phyloP scores from a whole-genome alignment of 2,888 invertebrate species.

The Fragum whitleyi region DNA sequence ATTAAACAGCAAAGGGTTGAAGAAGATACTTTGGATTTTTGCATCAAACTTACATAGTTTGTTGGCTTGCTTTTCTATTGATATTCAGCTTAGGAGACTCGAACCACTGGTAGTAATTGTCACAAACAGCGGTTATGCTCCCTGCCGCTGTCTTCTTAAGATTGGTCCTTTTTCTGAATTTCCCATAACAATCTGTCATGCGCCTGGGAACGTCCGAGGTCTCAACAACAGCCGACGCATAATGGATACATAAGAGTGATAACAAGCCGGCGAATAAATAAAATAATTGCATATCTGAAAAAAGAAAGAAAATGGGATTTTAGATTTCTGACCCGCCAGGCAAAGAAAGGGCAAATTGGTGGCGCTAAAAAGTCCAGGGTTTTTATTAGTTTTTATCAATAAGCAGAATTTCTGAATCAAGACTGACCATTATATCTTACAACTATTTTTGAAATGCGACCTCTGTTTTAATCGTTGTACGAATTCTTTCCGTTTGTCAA shows the following conservation, averaged over 20 bases:
- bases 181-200: conserved; percentile 38
- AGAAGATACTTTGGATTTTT: no score
- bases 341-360: no score
- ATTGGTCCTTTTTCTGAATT: conserved; percentile 21
- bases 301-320: neutral
- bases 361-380: no score
- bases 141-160: conserved; percentile 8
- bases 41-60: conserved; percentile 39
- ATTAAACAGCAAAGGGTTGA: no score
- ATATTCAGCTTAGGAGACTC: conserved; percentile 33
- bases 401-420: no score
- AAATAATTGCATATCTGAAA: conserved; percentile 47
- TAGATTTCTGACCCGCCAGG: no score
- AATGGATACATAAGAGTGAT: neutral
- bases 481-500: no score
- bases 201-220: conserved; percentile 25
- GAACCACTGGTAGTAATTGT: conserved; percentile 49
- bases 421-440: no score
- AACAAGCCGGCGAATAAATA: neutral
- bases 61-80: conserved; percentile 20
- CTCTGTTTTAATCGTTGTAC: no score
- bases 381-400: no score
- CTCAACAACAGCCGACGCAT: conserved; percentile 17
- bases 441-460: no score
- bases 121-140: conserved; percentile 40